A percentile compares a stretch with the other conserved stretches of the same genome.
phyloP scores from a whole-genome alignment of 2,888 invertebrate species.

The Drosophila affinis region DNA sequence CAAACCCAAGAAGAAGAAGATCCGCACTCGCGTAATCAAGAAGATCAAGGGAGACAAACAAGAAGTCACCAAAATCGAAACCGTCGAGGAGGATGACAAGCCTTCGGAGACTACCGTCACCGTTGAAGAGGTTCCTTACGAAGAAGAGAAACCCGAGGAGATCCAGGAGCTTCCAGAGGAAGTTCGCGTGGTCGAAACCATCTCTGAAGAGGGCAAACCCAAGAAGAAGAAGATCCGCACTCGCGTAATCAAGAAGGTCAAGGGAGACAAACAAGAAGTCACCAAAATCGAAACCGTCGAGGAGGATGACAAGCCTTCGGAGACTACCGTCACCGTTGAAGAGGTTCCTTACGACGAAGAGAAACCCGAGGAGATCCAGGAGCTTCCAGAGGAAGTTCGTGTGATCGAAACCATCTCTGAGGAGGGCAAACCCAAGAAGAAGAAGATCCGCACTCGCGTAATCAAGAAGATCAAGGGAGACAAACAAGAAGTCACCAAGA shows the following conservation, averaged over 20 bases:
- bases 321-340: slow-evolving; percentile 53
- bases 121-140: slow-evolving; percentile 46
- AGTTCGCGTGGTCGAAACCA: slow-evolving; percentile 38
- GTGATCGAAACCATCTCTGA: slow-evolving; percentile 35
- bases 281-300: slow-evolving; percentile 52
- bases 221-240: slow-evolving; percentile 51
- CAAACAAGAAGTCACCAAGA: slow-evolving; percentile 31
- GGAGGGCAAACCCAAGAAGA: slow-evolving; percentile 47
- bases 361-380: slow-evolving; percentile 32
- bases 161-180: slow-evolving; percentile 47
- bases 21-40: slow-evolving; percentile 60
- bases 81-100: slow-evolving; percentile 59
- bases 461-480: slow-evolving; percentile 49
- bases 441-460: slow-evolving; percentile 50
- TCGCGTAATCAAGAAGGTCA: slow-evolving; percentile 50
- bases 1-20: slow-evolving; percentile 52
- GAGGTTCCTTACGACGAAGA: slow-evolving; percentile 44
- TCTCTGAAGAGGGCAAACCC: slow-evolving; percentile 43
- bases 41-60: slow-evolving; percentile 60
- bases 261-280: slow-evolving; percentile 52
- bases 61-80: slow-evolving; percentile 62
- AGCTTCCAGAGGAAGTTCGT: slow-evolving; percentile 51
- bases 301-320: slow-evolving; percentile 49
- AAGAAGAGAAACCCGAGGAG: slow-evolving; percentile 35
- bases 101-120: slow-evolving; percentile 56